Evolutionary conservation across 2,113 vertebrate genomes (phyloP).

Genomic region (Microcebus griseorufus): DNA sequence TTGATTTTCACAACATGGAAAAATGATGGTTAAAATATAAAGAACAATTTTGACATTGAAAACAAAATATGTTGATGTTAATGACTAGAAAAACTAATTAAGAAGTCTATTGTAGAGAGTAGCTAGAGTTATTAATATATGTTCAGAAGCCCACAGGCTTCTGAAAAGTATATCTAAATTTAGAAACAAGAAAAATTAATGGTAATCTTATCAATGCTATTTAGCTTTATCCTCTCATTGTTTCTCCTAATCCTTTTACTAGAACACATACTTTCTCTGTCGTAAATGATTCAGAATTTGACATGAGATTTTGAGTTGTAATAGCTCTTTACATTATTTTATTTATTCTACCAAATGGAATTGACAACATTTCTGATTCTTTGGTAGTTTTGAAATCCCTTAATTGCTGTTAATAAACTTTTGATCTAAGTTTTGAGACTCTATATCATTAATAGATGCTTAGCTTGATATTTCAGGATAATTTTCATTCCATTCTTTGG

Average conservation of each 20-base stretch:
- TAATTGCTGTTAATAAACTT: conserved; percentile 8
- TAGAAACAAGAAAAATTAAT: conserved; percentile 6
- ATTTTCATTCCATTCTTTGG: background rate
- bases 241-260: background rate
- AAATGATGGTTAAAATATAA: background rate
- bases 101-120: background rate
- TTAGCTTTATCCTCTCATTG: background rate
- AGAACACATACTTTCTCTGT: background rate
- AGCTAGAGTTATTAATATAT: background rate
- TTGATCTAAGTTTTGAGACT: background rate
- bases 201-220: background rate
- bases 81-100: background rate
- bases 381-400: background rate
- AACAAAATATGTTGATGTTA: background rate
- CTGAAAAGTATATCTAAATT: conserved; percentile 21
- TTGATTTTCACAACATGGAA: background rate
- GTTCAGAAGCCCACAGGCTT: background rate
- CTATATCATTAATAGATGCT: background rate
- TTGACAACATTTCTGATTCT: background rate
- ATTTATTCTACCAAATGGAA: background rate
- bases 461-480: background rate
- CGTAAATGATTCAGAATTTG: background rate
- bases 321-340: background rate
- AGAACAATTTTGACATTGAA: background rate
- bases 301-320: background rate